Conservation (phyloP, 2,888 invertebrate genomes). For the Philhelius pedissequus region DNA sequence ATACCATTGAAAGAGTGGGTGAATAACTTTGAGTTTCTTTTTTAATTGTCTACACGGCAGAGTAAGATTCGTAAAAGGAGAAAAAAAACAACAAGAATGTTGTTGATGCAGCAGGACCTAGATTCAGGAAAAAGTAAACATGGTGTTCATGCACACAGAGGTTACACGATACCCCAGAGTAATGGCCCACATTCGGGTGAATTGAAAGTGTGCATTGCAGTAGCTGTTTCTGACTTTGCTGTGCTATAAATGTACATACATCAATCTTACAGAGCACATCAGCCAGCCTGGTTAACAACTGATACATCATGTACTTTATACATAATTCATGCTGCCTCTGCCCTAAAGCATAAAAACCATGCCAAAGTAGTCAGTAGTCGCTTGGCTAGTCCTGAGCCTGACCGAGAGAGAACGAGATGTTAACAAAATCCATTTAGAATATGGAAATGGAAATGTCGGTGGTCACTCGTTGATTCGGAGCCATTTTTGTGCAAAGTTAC, state of each 20-base stretch:
- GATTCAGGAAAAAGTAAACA: slow-evolving; percentile 18
- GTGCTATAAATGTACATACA: background rate
- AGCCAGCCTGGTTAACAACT: slow-evolving; percentile 24
- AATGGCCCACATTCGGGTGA: slow-evolving; percentile 50
- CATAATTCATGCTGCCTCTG: slow-evolving; percentile 57
- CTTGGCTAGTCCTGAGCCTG: too few species aligned
- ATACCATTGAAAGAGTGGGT: background rate
- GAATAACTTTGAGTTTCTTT: background rate
- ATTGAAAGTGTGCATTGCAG: slow-evolving; percentile 11
- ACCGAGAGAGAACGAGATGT: slow-evolving; percentile 50
- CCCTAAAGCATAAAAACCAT: slow-evolving; percentile 17
- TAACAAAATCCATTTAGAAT: slow-evolving; percentile 60
- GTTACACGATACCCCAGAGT: slow-evolving; percentile 28
- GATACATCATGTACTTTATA: slow-evolving; percentile 56
- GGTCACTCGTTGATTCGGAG: slow-evolving; percentile 52
- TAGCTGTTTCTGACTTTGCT: background rate
- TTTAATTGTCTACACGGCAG: background rate
- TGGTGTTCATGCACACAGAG: slow-evolving; percentile 4
- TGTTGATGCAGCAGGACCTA: slow-evolving; percentile 12
- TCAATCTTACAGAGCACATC: background rate
- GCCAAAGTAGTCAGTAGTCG: slow-evolving; percentile 44
- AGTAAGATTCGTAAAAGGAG: background rate
- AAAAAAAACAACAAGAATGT: background rate
- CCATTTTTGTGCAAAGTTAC: slow-evolving; percentile 46
- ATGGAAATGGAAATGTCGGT: slow-evolving; percentile 63